phyloP scores from a whole-genome alignment of 2,113 vertebrate species.

The Pollachius pollachius region DNA sequence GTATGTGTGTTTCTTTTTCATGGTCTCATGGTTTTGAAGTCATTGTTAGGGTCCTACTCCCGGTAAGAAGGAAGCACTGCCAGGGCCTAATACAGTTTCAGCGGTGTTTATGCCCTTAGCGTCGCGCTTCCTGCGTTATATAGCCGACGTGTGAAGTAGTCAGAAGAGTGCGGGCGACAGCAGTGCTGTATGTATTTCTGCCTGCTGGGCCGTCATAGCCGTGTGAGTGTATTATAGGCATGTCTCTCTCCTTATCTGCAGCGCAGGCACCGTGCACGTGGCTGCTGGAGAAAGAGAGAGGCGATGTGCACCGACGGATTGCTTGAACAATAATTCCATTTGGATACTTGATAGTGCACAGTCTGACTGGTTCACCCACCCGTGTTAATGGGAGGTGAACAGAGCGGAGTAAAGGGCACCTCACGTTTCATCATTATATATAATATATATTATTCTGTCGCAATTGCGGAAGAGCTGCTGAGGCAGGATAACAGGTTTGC shows the following conservation, averaged over 20 bases:
- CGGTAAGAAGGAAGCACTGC: not conserved
- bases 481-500: too few relatives aligned
- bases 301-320: not conserved
- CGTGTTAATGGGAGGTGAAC: not conserved
- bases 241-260: too few relatives aligned
- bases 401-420: not conserved
- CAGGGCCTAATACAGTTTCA: slow-evolving; percentile 1
- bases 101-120: slow-evolving; percentile 22
- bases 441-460: too few relatives aligned
- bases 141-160: slow-evolving; percentile 20
- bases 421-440: too few relatives aligned
- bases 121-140: slow-evolving; percentile 26
- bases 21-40: too few relatives aligned
- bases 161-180: slow-evolving; percentile 1
- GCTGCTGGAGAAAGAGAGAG: too few relatives aligned
- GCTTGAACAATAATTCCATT: too few relatives aligned
- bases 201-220: not conserved
- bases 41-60: not conserved
- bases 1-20: not conserved
- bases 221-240: not conserved
- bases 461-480: too few relatives aligned
- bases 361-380: too few relatives aligned
- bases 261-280: too few relatives aligned
- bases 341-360: too few relatives aligned
- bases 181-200: slow-evolving; percentile 3